Evolutionary conservation across 1,140 invertebrate genomes (phyloP), one percentile per base, ranked within the genome.

Genomic region (Zaprionus inermis): DNA sequence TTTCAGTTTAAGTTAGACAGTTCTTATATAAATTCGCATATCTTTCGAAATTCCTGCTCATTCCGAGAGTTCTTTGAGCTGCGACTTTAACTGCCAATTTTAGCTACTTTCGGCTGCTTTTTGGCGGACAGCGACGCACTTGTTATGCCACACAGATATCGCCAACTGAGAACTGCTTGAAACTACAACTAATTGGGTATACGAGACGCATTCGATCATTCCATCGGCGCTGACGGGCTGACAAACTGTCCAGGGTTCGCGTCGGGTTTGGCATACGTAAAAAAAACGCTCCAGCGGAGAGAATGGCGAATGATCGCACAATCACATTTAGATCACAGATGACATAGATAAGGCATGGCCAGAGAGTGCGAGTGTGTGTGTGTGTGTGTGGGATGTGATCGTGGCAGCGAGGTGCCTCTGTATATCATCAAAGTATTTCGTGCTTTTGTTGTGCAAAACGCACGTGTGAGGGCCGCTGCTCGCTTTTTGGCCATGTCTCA

Each of bases 391-490:
- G 46, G 46, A 61, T 61, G 30, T 61, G 60, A 36, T 36, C 22
- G 10, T 41, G 32, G 41, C 16, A 52, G 24, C 5, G 51, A 30
- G 51, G 51, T 54, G 51, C 24, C 51, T 32, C 30, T 32, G 1
- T 52, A 54, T 22, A 20, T 20, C 36, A 54, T 64, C 34, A 41
- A 54, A 54, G 51, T 54, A 18, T 22, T 41, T 20, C 32, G 14
- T 24, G 10, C 38, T 28, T 20, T 38, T 28, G 36, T 44, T 59
- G 57, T 28, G 36, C 22, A 22, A 65, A 72, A 61, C 77, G 72
- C 75, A 80, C 78, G 78, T 80, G 78, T 63, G 78, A 80, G 78
- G 78, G 78, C 32, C 78, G 54, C 63, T 72, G 58, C 46, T 76
- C 55, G 38, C 41, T 68, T 60, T 54, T 78, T 51, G 63, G 56